A percentile compares a stretch with the other conserved stretches of the same genome.
These are phyloP conservation scores for Rhinopomastus cyanomelas DNA, from an alignment of 2,113 vertebrate species.

Conservation along the genomic window DNA sequence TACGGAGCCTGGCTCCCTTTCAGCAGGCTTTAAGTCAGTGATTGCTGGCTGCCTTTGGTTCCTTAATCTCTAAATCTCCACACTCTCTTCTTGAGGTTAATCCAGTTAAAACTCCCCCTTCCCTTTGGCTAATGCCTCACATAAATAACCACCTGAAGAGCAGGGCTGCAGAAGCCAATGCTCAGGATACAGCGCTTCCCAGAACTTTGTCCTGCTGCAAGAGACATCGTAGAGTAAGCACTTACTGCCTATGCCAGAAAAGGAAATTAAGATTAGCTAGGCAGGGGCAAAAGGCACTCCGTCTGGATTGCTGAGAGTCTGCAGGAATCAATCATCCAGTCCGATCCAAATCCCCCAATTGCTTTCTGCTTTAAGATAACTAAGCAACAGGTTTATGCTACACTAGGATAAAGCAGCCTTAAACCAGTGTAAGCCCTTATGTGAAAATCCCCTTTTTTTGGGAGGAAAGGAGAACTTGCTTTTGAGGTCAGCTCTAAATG, in stretches of 20 bases:
- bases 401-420: constrained; percentile 49
- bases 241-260: neutral
- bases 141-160: constrained; percentile 40
- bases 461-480: constrained; percentile 1
- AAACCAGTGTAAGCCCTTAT: constrained; percentile 19
- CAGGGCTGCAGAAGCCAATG: neutral
- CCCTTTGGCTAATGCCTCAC: neutral
- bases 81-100: constrained; percentile 62
- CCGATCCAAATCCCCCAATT: constrained; percentile 29
- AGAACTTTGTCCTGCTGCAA: neutral
- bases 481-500: constrained; percentile 32
- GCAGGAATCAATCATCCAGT: constrained; percentile 48
- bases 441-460: neutral
- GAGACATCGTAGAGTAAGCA: neutral
- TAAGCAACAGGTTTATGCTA: constrained; percentile 50
- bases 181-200: neutral
- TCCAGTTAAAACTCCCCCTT: constrained; percentile 67
- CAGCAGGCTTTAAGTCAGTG: constrained; percentile 14
- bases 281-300: constrained; percentile 19
- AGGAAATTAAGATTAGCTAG: constrained; percentile 27
- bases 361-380: constrained; percentile 53
- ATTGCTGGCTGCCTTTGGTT: constrained; percentile 45
- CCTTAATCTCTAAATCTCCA: constrained; percentile 66
- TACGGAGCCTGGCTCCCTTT: neutral
- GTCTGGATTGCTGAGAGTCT: constrained; percentile 1